Conservation (phyloP, 2,888 invertebrate genomes). For the Adelognathus sp. region DNA sequence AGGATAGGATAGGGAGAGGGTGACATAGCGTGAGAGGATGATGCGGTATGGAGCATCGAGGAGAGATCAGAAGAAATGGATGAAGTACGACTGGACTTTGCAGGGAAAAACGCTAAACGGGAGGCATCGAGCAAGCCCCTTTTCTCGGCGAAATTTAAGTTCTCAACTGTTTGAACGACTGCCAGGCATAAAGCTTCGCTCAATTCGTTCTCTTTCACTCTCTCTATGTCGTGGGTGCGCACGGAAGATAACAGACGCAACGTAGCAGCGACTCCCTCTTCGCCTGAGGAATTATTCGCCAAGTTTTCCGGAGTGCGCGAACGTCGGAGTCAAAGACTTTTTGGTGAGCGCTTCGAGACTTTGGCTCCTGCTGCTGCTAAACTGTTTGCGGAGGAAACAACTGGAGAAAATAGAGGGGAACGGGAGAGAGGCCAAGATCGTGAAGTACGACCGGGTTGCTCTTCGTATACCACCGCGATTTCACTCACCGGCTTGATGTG, state of each 20-base stretch:
- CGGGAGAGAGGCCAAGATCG: slow-evolving; percentile 19
- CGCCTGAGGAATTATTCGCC: slow-evolving; percentile 62
- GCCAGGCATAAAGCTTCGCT: slow-evolving; percentile 69
- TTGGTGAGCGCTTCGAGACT: slow-evolving; percentile 31
- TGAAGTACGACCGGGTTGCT: slow-evolving; percentile 39
- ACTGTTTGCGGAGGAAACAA: slow-evolving; percentile 5
- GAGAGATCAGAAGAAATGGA: not conserved
- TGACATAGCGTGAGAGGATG: not conserved
- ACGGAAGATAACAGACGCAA: slow-evolving; percentile 17
- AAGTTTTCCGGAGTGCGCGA: slow-evolving; percentile 57
- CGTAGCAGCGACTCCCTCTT: slow-evolving; percentile 41
- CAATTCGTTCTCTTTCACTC: not conserved
- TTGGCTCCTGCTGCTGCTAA: slow-evolving; percentile 4
- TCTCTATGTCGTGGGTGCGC: not conserved
- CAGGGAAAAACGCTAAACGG: slow-evolving; percentile 33
- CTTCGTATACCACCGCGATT: slow-evolving; percentile 17
- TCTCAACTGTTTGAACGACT: slow-evolving; percentile 74
- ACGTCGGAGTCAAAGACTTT: slow-evolving; percentile 48
- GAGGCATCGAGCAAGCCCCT: slow-evolving; percentile 36
- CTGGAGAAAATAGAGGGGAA: not conserved
- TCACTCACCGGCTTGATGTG: slow-evolving; percentile 5
- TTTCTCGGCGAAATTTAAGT: slow-evolving; percentile 68
- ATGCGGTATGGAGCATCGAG: not conserved
- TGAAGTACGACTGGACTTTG: slow-evolving; percentile 26
- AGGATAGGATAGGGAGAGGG: not conserved